These are phyloP conservation scores for Lasioglossum figueresi DNA, from an alignment of 2,888 invertebrate genomes.

Conservation along the genomic window DNA sequence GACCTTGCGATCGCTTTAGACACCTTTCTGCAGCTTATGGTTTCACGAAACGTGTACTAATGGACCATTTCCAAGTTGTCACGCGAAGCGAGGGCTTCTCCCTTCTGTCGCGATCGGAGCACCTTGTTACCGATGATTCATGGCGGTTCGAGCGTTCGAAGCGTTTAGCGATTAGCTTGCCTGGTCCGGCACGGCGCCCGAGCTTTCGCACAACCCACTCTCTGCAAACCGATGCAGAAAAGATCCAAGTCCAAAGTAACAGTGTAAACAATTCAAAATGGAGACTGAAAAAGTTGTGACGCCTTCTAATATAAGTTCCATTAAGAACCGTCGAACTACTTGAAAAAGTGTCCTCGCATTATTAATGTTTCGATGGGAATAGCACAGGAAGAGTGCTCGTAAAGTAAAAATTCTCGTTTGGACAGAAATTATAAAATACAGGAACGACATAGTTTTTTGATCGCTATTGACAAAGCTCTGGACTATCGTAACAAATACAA, in stretches of 20 bases:
- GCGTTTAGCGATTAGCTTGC: slow-evolving; percentile 67
- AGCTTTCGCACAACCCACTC: slow-evolving; percentile 53
- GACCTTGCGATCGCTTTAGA: slow-evolving; percentile 39
- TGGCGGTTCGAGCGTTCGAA: slow-evolving; percentile 62
- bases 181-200: slow-evolving; percentile 55
- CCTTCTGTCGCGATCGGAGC: slow-evolving; percentile 26
- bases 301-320: neutral
- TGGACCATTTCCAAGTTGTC: slow-evolving; percentile 29
- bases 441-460: neutral
- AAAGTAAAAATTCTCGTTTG: neutral
- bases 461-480: too few relatives aligned
- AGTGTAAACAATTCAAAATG: neutral
- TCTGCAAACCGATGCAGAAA: neutral
- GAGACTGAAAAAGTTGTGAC: neutral
- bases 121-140: slow-evolving; percentile 42
- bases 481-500: too few relatives aligned
- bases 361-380: neutral
- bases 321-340: neutral
- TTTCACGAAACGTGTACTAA: slow-evolving; percentile 46
- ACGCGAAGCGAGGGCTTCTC: slow-evolving; percentile 34
- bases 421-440: neutral
- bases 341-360: neutral
- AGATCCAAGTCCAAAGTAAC: neutral
- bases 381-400: neutral
- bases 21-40: slow-evolving; percentile 18